Conservation (phyloP, 2,113 vertebrate genomes). For the Tichodroma muraria region DNA sequence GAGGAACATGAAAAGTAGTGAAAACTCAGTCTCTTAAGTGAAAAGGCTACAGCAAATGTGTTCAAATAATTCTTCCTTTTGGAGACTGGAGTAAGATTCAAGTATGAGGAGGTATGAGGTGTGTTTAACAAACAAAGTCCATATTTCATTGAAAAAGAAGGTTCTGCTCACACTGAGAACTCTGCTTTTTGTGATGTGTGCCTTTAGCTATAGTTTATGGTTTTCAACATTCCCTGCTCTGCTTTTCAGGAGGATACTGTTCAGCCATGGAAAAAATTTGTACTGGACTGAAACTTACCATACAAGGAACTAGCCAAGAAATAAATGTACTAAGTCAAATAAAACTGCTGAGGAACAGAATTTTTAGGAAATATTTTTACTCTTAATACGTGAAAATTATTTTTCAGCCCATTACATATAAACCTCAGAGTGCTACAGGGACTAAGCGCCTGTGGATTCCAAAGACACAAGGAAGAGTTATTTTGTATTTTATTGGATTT, state of each 20-base stretch:
- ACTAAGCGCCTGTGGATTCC: not conserved
- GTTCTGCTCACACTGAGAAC: not conserved
- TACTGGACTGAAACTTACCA: not conserved
- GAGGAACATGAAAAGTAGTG: not conserved
- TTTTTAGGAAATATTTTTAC: not conserved
- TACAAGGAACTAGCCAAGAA: not conserved
- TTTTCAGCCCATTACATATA: not conserved
- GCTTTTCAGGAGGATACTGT: constrained; percentile 7
- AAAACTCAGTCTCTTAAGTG: not conserved
- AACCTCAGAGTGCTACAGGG: not conserved
- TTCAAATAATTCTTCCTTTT: not conserved
- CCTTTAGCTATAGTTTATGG: not conserved
- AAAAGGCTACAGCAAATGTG: not conserved
- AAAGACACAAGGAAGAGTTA: not conserved
- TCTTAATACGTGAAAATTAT: not conserved
- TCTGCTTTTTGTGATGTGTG: not conserved
- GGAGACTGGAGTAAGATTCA: not conserved
- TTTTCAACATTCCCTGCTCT: not conserved
- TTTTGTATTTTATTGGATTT: not conserved
- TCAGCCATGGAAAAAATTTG: constrained; percentile 9
- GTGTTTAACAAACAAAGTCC: not conserved
- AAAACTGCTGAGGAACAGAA: not conserved
- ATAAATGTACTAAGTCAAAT: constrained; percentile 1
- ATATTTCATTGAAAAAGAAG: not conserved
- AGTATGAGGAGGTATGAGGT: not conserved